Percentiles rank a stretch among this genome's conserved stretches.
These are phyloP conservation scores for Cherax quadricarinatus DNA, from an alignment of 1,140 invertebrate genomes.

Conservation along the genomic window DNA sequence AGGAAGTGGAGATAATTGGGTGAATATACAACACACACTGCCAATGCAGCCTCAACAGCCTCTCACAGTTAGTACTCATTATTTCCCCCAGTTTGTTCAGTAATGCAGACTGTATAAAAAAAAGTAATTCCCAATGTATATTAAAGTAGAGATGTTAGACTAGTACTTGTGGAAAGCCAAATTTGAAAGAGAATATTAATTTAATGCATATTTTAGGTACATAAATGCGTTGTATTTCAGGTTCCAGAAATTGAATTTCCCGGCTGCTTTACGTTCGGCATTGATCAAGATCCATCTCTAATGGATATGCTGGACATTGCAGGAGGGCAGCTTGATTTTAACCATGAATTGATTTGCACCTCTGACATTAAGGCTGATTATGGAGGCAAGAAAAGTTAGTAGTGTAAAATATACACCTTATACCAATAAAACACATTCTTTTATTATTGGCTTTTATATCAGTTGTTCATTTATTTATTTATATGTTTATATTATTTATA, in stretches of 20 bases:
- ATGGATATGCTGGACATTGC: slow-evolving; percentile 56
- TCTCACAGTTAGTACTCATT: slow-evolving; percentile 7
- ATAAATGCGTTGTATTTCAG: neutral
- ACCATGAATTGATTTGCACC: neutral
- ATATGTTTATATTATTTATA: no score
- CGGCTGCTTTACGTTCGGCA: slow-evolving; percentile 26
- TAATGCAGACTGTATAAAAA: no score
- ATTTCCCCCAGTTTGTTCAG: no score
- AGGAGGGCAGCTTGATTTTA: slow-evolving; percentile 40
- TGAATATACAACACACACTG: slow-evolving; percentile 7
- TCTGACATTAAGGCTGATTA: slow-evolving; percentile 49
- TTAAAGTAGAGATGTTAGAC: no score
- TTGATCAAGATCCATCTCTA: slow-evolving; percentile 35
- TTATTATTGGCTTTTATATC: neutral
- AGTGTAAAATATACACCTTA: neutral
- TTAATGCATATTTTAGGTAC: no score
- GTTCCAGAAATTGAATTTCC: slow-evolving; percentile 44
- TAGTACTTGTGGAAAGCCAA: no score
- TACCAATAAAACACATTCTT: neutral
- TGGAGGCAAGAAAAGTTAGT: slow-evolving; percentile 57
- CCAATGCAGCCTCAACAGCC: slow-evolving; percentile 6
- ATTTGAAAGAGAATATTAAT: no score
- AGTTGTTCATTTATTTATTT: no score
- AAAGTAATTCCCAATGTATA: no score
- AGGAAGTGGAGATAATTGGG: slow-evolving; percentile 8